These are phyloP conservation scores for Rhyacophila evoluta DNA, from an alignment of 2,888 invertebrate species.

Conservation along the genomic window DNA sequence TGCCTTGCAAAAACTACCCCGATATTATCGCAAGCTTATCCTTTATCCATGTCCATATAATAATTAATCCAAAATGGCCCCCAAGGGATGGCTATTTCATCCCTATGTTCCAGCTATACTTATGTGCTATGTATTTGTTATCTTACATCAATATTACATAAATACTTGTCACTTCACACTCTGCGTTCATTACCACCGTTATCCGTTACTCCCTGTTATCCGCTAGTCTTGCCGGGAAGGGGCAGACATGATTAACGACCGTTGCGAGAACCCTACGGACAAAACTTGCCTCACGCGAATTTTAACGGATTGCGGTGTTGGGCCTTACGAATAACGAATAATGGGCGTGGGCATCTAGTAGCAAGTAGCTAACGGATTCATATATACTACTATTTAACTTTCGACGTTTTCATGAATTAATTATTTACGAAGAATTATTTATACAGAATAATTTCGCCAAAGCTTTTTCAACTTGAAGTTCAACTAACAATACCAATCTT, in stretches of 20 bases:
- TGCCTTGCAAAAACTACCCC: not conserved
- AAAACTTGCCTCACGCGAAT: constrained; percentile 54
- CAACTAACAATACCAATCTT: no score
- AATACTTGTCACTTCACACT: constrained; percentile 50
- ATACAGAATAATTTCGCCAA: no score
- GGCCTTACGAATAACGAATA: constrained; percentile 53
- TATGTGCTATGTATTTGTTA: constrained; percentile 36
- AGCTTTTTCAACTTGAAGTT: no score
- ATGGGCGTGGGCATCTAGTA: constrained; percentile 3
- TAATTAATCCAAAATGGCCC: constrained; percentile 8
- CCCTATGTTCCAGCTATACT: not conserved
- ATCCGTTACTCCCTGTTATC: constrained; percentile 39
- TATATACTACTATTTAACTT: not conserved
- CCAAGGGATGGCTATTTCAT: not conserved
- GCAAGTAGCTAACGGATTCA: not conserved
- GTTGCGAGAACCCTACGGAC: constrained; percentile 52
- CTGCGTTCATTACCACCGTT: constrained; percentile 47
- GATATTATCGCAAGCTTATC: not conserved
- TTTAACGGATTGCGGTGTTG: constrained; percentile 55
- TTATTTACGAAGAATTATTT: no score
- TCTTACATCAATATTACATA: constrained; percentile 52
- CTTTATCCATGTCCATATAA: constrained; percentile 14
- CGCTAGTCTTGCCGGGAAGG: constrained; percentile 33
- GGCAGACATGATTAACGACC: constrained; percentile 55
- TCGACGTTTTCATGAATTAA: not conserved